Conservation (phyloP, 2,888 invertebrate genomes). For the Macrosoma leucophasiata region DNA sequence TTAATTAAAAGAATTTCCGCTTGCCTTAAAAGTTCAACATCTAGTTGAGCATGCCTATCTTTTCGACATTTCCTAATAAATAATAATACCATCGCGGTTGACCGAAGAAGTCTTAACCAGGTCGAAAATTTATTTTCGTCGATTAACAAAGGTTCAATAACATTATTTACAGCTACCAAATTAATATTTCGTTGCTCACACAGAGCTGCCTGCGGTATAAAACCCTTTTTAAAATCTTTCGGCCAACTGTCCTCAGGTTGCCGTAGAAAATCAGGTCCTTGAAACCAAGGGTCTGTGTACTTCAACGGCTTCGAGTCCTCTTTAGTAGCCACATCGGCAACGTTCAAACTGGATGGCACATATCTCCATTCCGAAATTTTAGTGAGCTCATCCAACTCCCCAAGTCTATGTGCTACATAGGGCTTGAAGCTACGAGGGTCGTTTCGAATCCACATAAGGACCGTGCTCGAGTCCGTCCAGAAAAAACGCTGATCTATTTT, state of each 20-base stretch:
- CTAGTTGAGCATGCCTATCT: neutral
- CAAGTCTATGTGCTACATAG: conserved; percentile 10
- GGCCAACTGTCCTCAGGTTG: conserved; percentile 5
- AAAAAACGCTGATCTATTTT: conserved; percentile 4
- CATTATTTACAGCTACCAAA: neutral
- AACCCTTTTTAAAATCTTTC: conserved; percentile 1
- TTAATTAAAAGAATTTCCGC: neutral
- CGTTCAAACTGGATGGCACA: conserved; percentile 6
- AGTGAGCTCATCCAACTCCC: conserved; percentile 12
- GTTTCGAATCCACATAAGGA: conserved; percentile 8
- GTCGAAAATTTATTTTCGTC: conserved; percentile 6
- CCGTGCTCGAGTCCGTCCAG: conserved; percentile 13
- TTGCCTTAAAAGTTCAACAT: neutral
- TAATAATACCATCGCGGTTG: conserved; percentile 2
- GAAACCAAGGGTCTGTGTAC: conserved; percentile 9
- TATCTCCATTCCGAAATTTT: conserved; percentile 7
- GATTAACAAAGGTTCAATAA: neutral
- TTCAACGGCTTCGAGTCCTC: conserved; percentile 3
- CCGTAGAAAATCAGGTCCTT: conserved; percentile 8
- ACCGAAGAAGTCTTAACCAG: conserved; percentile 1
- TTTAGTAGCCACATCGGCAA: conserved; percentile 9
- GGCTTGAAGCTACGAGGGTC: conserved; percentile 11
- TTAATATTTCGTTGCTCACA: conserved; percentile 3
- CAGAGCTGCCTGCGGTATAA: neutral
- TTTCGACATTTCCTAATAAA: conserved; percentile 7